These are phyloP conservation scores for Crypturellus tataupa DNA, from an alignment of 2,797 vertebrate species.

Conservation along the genomic window DNA sequence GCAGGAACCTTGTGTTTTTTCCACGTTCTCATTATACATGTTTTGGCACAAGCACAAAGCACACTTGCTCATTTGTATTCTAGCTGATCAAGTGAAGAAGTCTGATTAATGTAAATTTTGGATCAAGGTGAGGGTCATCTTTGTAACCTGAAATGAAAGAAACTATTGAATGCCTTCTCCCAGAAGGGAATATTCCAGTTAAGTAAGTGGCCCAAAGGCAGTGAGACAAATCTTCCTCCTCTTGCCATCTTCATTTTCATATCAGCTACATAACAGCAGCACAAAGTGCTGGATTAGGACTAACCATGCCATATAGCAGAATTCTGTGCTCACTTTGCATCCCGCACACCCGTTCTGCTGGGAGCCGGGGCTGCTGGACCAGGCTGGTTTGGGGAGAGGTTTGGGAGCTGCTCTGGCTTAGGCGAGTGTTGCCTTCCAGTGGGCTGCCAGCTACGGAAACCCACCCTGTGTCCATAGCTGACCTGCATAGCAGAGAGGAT, in stretches of 20 bases:
- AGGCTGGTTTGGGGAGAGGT: neutral
- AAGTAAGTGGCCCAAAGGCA: constrained; percentile 49
- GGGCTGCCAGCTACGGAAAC: neutral
- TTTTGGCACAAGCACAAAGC: constrained; percentile 57
- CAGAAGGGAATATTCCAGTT: constrained; percentile 28
- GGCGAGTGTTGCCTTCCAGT: too few species aligned
- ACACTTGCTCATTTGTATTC: constrained; percentile 23
- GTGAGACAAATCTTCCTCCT: constrained; percentile 32
- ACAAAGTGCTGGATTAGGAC: neutral
- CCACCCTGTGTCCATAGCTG: too few species aligned
- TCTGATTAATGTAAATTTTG: constrained; percentile 52
- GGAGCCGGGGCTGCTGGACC: too few species aligned
- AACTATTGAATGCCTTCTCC: constrained; percentile 11
- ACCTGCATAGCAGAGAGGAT: neutral
- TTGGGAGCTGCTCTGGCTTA: too few species aligned
- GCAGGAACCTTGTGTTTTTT: constrained; percentile 35
- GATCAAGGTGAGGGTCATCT: constrained; percentile 39
- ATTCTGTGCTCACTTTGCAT: neutral
- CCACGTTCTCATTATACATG: neutral
- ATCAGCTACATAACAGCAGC: constrained; percentile 51
- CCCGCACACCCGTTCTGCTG: neutral
- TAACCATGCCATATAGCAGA: neutral
- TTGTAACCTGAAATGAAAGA: constrained; percentile 43
- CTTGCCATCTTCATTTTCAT: constrained; percentile 37
- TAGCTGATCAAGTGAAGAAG: constrained; percentile 37